Evolutionary conservation across 2,888 invertebrate genomes (phyloP), one percentile per base, ranked within the genome.

Genomic region (Horisme vitalbata): DNA sequence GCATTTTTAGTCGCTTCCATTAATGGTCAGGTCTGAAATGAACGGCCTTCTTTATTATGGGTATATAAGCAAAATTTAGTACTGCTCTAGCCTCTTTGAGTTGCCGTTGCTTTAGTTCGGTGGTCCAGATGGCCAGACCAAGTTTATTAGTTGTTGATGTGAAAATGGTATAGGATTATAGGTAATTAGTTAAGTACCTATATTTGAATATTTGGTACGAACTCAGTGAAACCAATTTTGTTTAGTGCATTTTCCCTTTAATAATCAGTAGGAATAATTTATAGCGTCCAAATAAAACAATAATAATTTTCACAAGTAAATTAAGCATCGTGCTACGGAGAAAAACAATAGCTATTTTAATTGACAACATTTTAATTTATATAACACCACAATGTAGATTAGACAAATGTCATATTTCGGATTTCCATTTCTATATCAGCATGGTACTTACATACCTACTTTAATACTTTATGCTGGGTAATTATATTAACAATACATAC

Each of bases 351-450:
- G 41, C 46, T 55, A 56, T 59, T 69, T 71, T 88, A 89, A 89
- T 89, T 89, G 89, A 89, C 89, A 89, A 89, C 87, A 85, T 89
- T 88, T 88, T 89, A 86, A 86, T 43, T 88, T 88, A 88, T 81
- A 88, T 88, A 88, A 89, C 87, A 89, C 89, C 89, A 88, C 87
- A 88, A 88, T 83, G 81, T 86, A 80, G 1, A 5, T 85, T 86
- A 83, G 69, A 68, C 80, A 83, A 83, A 83, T 79, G 75, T 27
- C 20, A 79, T 84, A 64, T 77, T 71, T 75, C 73, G 65, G 79
- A 79, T 84, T 82, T 80, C 83, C 82, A 69, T 71, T 69, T 67
- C 71, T 82, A 78, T 75, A 74, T 70, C 78, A 83, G 82, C 78
- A 73, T 34, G 23, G 75, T 77, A 81, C 71, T 76, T 84, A 83